Percentiles rank a stretch among this genome's conserved stretches.
These are phyloP conservation scores for Nebria salina DNA, from an alignment of 2,888 invertebrate species.

Conservation along the genomic window DNA sequence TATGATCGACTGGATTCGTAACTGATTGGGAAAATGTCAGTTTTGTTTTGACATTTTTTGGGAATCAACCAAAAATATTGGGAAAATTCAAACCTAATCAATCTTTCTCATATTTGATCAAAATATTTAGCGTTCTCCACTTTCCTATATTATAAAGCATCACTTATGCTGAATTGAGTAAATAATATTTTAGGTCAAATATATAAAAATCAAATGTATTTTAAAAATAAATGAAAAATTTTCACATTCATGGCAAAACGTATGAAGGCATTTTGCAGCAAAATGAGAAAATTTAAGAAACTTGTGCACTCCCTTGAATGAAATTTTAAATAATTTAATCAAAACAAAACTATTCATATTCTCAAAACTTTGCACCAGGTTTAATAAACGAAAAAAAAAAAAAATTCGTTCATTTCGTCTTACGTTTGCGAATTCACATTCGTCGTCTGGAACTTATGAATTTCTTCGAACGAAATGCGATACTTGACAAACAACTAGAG, in stretches of 20 bases:
- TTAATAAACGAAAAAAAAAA: neutral
- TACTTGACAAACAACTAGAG: neutral
- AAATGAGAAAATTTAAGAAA: neutral
- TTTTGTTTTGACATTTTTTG: constrained; percentile 41
- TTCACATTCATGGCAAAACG: neutral
- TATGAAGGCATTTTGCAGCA: neutral
- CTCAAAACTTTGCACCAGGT: neutral
- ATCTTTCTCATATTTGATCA: neutral
- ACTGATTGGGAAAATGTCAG: constrained; percentile 37
- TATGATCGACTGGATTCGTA: constrained; percentile 38
- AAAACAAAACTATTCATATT: neutral
- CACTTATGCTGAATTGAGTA: neutral
- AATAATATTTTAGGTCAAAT: no score
- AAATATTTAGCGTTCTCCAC: neutral
- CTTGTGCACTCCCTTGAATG: neutral
- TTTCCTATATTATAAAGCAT: neutral
- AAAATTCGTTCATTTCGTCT: neutral
- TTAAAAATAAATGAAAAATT: neutral
- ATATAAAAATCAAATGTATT: neutral
- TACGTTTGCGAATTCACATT: neutral
- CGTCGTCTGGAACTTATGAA: neutral
- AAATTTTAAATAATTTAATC: constrained; percentile 1
- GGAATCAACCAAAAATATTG: constrained; percentile 26
- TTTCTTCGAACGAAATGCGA: constrained; percentile 7
- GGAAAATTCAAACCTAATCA: neutral